Evolutionary conservation across 2,888 invertebrate genomes (phyloP).

Genomic region (Schrankia costaestrigalis): DNA sequence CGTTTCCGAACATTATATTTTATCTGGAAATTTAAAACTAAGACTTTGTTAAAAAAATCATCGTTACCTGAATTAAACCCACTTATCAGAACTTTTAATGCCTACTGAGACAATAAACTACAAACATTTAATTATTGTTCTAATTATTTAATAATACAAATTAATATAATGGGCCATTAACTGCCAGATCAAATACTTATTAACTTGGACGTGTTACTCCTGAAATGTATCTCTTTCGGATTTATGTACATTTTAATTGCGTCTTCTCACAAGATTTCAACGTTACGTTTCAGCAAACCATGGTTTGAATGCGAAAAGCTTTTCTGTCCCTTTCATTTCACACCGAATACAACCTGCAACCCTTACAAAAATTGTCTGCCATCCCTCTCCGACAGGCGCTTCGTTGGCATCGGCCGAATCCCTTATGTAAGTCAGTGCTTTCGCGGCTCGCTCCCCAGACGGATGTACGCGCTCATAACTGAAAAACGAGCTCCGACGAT

Average conservation of each 20-base stretch:
- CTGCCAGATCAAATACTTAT: constrained; percentile 53
- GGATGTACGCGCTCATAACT: constrained; percentile 45
- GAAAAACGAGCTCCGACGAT: constrained; percentile 43
- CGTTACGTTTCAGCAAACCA: constrained; percentile 50
- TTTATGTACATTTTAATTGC: constrained; percentile 76
- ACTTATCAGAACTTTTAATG: too few relatives aligned
- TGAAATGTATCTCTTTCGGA: constrained; percentile 57
- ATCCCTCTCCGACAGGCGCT: constrained; percentile 61
- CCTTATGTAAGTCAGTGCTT: constrained; percentile 79
- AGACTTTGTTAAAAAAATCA: too few relatives aligned
- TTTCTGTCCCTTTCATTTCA: constrained; percentile 60
- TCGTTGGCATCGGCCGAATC: constrained; percentile 65
- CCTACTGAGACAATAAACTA: too few relatives aligned
- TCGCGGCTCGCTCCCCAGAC: constrained; percentile 32
- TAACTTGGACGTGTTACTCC: constrained; percentile 49
- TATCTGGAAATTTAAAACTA: too few relatives aligned
- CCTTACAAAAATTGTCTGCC: constrained; percentile 55
- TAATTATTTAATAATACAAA: constrained; percentile 16
- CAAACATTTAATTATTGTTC: too few relatives aligned
- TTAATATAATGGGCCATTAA: constrained; percentile 39
- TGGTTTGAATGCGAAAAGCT: constrained; percentile 58
- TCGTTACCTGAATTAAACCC: too few relatives aligned
- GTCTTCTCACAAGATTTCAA: constrained; percentile 71
- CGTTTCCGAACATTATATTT: too few relatives aligned
- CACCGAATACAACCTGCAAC: constrained; percentile 52